A percentile compares a stretch with the other conserved stretches of the same genome.
These are phyloP conservation scores for Molanna angustata DNA, from an alignment of 2,888 invertebrate species.

Conservation along the genomic window DNA sequence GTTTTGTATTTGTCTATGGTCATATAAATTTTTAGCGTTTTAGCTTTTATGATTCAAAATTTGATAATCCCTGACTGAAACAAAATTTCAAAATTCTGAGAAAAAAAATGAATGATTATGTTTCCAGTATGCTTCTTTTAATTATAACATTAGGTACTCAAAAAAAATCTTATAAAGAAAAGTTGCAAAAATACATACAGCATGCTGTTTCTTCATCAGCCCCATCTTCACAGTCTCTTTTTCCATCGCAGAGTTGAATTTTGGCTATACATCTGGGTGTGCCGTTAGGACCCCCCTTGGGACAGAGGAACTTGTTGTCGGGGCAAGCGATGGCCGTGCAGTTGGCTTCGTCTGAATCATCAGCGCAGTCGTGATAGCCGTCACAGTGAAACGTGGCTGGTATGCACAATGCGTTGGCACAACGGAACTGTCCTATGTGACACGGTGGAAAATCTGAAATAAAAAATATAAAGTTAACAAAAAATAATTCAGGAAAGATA, in stretches of 20 bases:
- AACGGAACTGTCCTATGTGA: slow-evolving; percentile 87
- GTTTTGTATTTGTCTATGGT: too few species aligned
- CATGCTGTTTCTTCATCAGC: slow-evolving; percentile 87
- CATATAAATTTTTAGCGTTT: too few species aligned
- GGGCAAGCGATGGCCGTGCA: slow-evolving; percentile 86
- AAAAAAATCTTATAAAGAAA: too few species aligned
- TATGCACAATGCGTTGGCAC: slow-evolving; percentile 90
- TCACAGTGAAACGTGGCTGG: slow-evolving; percentile 83
- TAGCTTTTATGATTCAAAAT: too few species aligned
- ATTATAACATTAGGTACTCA: too few species aligned
- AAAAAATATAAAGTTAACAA: slow-evolving; percentile 1
- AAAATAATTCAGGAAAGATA: too few species aligned
- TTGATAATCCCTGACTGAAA: too few species aligned
- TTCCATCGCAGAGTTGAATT: slow-evolving; percentile 86
- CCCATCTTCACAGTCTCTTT: slow-evolving; percentile 86
- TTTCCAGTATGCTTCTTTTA: too few species aligned
- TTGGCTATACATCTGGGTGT: slow-evolving; percentile 85
- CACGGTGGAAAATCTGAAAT: slow-evolving; percentile 82
- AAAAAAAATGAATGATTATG: too few species aligned
- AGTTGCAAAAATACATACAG: slow-evolving; percentile 70
- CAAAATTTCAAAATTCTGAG: too few species aligned
- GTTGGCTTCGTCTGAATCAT: slow-evolving; percentile 86
- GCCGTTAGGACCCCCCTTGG: slow-evolving; percentile 67
- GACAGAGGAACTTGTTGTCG: slow-evolving; percentile 88
- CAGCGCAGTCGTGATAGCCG: slow-evolving; percentile 87